These are phyloP conservation scores for Arizona elegans DNA, from an alignment of 2,113 vertebrate species.

Conservation along the genomic window DNA sequence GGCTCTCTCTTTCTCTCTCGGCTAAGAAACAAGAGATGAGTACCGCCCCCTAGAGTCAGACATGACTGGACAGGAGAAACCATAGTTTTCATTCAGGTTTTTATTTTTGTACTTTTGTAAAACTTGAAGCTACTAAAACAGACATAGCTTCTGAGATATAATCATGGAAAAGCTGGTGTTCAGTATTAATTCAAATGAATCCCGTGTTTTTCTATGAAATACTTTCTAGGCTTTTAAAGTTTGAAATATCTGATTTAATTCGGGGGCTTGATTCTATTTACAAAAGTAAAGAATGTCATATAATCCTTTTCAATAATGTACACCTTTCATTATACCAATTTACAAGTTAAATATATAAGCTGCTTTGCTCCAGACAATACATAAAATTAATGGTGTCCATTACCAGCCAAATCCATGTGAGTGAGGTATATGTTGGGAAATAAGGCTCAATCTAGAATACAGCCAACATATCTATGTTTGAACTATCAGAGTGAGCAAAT, in stretches of 20 bases:
- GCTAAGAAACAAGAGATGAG: not conserved
- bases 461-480: not conserved
- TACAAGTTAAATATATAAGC: not conserved
- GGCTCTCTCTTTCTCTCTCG: too few species aligned
- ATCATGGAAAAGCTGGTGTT: not conserved
- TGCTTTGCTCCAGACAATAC: not conserved
- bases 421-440: not conserved
- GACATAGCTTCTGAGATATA: not conserved
- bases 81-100: not conserved
- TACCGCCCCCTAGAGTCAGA: not conserved
- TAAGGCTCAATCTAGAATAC: fast-evolving
- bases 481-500: constrained; percentile 1
- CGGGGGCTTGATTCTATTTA: not conserved
- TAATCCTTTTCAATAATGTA: not conserved
- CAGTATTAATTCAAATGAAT: not conserved
- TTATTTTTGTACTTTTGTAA: not conserved
- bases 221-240: not conserved
- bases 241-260: not conserved
- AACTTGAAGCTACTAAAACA: not conserved
- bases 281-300: not conserved
- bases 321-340: not conserved
- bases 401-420: not conserved
- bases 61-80: too few species aligned
- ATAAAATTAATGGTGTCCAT: not conserved
- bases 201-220: not conserved